Base-by-base conservation (phyloP, 2,797 vertebrate genomes). In the Crypturellus tataupa region DNA sequence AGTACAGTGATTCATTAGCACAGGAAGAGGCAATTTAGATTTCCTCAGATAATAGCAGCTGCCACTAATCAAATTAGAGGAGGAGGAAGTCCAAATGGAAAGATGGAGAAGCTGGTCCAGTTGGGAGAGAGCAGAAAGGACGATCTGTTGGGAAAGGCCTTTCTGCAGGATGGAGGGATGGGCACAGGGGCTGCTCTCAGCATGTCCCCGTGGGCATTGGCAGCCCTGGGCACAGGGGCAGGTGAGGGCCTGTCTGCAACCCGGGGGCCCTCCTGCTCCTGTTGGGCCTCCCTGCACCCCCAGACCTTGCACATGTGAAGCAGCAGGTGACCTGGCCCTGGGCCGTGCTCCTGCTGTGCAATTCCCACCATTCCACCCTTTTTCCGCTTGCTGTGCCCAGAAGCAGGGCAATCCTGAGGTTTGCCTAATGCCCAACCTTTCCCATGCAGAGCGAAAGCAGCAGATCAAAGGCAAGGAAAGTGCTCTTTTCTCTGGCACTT, bases 11-110 rank as follows among this genome's bases (percentile, higher is more conserved):
- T 98, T 97, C 97, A 98, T 98, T 98, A 98, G 93, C 95, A 94
- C 96, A 95, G 97, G 97, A 98, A 98, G 96, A 97, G 80, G 89
- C 94, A 97, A 96, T 97, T 97, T 97, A 97, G 97, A 97, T 97
- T 97, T 97, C 96, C 97, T 97, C 96, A 96, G 97, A 97, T 97
- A 97, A 97, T 77, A 97, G 94, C 97, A 97, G 97, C 96, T 97
- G 97, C 94, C 82, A 69, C 97, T 97, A 97, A 98, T 96, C 95
- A 97, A 95, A 97, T 98, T 96, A 97, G 94, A 90, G 93, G 90
- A 95, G 93, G 89, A 94, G 92, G 96, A 97, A 97, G 93, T 92
- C 76, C 72, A 79, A 92, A 92, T 89, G 91, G 93, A 58, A 87
- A 92, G 88, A 80, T 14, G 81, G 95, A 92, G 94, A 94, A 83